A percentile compares a stretch with the other conserved stretches of the same genome.
Conservation (phyloP, 1,140 invertebrate species). For the Drosophila sucinea region DNA sequence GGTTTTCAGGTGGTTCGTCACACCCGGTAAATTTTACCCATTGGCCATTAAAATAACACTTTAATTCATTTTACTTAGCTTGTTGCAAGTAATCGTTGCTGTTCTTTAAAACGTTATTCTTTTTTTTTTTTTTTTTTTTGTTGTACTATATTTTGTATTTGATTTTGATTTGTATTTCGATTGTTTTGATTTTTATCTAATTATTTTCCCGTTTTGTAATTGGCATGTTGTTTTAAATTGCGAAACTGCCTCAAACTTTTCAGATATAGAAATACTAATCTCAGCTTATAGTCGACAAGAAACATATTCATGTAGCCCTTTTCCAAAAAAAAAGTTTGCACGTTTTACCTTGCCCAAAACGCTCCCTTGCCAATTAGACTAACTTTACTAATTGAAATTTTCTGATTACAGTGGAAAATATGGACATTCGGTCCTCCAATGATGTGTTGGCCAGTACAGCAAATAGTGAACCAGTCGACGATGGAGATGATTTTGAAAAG, state of each 20-base stretch:
- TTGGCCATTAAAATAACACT: slow-evolving; percentile 46
- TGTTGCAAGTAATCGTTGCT: slow-evolving; percentile 57
- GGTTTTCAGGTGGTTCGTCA: slow-evolving; percentile 80
- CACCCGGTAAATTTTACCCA: slow-evolving; percentile 76
- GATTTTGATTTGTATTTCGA: slow-evolving; percentile 2
- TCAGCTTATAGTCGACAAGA: slow-evolving; percentile 25
- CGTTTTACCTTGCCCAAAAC: slow-evolving; percentile 44
- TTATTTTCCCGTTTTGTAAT: slow-evolving; percentile 5
- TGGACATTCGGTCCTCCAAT: slow-evolving; percentile 64
- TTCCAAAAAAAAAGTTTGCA: not conserved
- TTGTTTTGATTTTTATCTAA: slow-evolving; percentile 24
- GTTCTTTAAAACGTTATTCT: slow-evolving; percentile 12
- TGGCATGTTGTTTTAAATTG: slow-evolving; percentile 45
- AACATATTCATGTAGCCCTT: slow-evolving; percentile 25
- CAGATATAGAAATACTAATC: slow-evolving; percentile 44
- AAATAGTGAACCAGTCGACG: slow-evolving; percentile 43
- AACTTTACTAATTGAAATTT: not conserved
- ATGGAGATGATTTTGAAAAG: slow-evolving; percentile 84
- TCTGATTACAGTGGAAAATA: slow-evolving; percentile 69
- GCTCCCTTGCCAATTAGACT: not conserved
- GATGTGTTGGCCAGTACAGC: slow-evolving; percentile 45
- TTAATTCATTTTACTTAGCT: slow-evolving; percentile 53
- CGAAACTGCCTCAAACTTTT: slow-evolving; percentile 27
- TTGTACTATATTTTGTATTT: slow-evolving; percentile 16
- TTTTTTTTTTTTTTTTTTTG: not conserved